A percentile compares a stretch with the other conserved stretches of the same genome.
These are phyloP conservation scores for Rhynchopsitta pachyrhyncha DNA, from an alignment of 2,113 vertebrate genomes.

Conservation along the genomic window DNA sequence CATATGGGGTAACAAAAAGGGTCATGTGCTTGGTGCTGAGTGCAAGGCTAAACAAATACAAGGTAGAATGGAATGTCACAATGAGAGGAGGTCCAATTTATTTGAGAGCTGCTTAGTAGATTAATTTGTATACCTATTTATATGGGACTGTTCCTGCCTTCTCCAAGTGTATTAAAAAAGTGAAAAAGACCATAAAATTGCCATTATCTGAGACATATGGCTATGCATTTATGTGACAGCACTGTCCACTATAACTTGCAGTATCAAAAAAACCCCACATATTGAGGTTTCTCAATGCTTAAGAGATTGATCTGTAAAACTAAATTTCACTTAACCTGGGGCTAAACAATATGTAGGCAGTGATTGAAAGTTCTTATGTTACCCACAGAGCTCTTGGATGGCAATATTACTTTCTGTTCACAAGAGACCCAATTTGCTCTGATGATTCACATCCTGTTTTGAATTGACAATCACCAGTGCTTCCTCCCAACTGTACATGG, in stretches of 20 bases:
- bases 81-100: not conserved
- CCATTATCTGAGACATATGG: not conserved
- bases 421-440: not conserved
- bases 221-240: not conserved
- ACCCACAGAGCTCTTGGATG: not conserved
- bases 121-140: not conserved
- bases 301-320: not conserved
- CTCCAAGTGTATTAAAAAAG: not conserved
- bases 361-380: constrained; percentile 30
- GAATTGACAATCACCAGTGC: constrained; percentile 14
- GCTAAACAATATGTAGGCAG: constrained; percentile 18
- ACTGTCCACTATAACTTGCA: not conserved
- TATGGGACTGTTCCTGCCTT: not conserved
- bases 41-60: not conserved
- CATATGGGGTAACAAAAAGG: not conserved
- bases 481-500: not conserved
- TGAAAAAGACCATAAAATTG: not conserved
- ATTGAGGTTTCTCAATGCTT: not conserved
- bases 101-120: not conserved
- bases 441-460: constrained; percentile 39
- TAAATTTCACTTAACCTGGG: not conserved
- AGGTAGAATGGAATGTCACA: not conserved
- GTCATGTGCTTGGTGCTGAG: not conserved
- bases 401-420: not conserved
- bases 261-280: not conserved